These are phyloP conservation scores for Aulostomus chinensis DNA, from an alignment of 2,797 vertebrate species.

Conservation along the genomic window DNA sequence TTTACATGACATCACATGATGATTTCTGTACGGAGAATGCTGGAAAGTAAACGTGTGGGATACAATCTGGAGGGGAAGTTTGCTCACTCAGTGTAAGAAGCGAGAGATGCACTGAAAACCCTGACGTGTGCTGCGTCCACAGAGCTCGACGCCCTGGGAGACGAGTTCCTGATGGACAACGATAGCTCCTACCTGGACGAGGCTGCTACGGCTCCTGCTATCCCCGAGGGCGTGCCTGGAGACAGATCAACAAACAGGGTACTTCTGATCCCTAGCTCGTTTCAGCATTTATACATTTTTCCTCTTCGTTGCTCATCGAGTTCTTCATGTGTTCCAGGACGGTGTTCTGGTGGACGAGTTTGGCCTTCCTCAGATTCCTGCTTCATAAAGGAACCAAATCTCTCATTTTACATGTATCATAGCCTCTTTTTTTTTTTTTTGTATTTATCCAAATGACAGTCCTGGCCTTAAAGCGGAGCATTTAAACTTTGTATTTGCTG, in stretches of 20 bases:
- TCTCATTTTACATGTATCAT: slow-evolving; percentile 72
- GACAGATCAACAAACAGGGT: slow-evolving; percentile 91
- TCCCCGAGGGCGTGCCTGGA: slow-evolving; percentile 90
- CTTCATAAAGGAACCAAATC: slow-evolving; percentile 80
- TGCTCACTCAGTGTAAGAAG: no score
- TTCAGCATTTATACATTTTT: not conserved
- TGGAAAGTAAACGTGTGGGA: no score
- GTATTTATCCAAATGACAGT: slow-evolving; percentile 76
- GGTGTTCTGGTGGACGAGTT: slow-evolving; percentile 97
- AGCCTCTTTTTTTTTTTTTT: slow-evolving; percentile 57
- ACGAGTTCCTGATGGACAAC: slow-evolving; percentile 93
- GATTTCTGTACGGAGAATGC: no score
- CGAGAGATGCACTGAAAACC: not conserved
- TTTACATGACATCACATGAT: no score
- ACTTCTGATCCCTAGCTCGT: no score
- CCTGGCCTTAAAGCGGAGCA: slow-evolving; percentile 27
- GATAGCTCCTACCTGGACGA: slow-evolving; percentile 97
- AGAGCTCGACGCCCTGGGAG: slow-evolving; percentile 96
- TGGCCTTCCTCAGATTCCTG: slow-evolving; percentile 96
- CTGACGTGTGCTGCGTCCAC: slow-evolving; percentile 18
- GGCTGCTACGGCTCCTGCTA: slow-evolving; percentile 89
- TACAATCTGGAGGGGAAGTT: no score
- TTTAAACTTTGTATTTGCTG: slow-evolving; percentile 38
- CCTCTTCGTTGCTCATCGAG: not conserved
- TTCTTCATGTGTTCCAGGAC: slow-evolving; percentile 79